These are phyloP conservation scores for Catonia carolina DNA, from an alignment of 2,888 invertebrate species.

Conservation along the genomic window DNA sequence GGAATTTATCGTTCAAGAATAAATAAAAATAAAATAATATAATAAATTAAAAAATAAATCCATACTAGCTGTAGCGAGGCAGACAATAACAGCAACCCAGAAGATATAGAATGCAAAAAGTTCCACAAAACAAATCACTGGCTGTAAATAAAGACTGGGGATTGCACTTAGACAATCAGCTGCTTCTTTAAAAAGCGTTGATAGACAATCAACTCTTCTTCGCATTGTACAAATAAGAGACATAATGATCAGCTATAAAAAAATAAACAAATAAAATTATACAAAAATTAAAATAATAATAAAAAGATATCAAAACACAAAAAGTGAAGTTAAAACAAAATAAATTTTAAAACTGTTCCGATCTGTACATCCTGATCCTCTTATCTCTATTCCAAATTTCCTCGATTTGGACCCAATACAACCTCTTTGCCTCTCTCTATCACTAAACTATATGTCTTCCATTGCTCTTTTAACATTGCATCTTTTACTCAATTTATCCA, in stretches of 20 bases:
- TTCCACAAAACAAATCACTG: conserved; percentile 71
- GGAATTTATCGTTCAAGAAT: too few species aligned
- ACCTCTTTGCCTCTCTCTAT: too few species aligned
- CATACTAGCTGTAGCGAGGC: conserved; percentile 77
- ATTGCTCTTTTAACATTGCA: too few species aligned
- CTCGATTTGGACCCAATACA: too few species aligned
- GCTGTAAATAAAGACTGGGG: conserved; percentile 79
- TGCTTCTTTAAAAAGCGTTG: conserved; percentile 82
- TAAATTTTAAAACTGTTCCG: conserved; percentile 3
- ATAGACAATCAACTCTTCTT: conserved; percentile 72
- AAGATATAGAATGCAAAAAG: conserved; percentile 72
- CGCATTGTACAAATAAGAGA: conserved; percentile 69
- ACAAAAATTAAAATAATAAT: conserved; percentile 29
- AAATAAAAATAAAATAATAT: too few species aligned
- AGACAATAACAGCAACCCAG: conserved; percentile 81
- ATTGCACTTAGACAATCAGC: conserved; percentile 78
- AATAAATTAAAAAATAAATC: too few species aligned
- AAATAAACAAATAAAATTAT: conserved; percentile 9
- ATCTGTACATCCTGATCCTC: too few species aligned
- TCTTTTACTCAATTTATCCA: too few species aligned
- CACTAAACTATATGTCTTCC: too few species aligned
- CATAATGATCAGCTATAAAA: conserved; percentile 60
- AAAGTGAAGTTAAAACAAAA: conserved; percentile 14
- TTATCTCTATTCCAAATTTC: too few species aligned
- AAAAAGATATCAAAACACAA: too few species aligned